These are phyloP conservation scores for Ooceraea biroi DNA, from an alignment of 1,140 invertebrate genomes.

Conservation along the genomic window DNA sequence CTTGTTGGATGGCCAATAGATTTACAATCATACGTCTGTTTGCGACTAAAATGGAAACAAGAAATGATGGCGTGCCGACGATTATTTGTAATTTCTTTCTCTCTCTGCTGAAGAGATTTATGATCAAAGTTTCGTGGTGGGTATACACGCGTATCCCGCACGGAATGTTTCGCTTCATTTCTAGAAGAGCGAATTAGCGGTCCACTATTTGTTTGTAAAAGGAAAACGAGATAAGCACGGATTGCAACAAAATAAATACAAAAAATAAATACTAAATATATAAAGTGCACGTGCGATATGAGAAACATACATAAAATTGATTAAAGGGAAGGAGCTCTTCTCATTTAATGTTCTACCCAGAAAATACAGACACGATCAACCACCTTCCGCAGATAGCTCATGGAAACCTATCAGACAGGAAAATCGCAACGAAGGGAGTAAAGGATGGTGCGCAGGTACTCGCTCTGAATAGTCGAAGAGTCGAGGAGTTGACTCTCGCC, in stretches of 20 bases:
- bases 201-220: constrained; percentile 14
- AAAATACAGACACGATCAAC: neutral
- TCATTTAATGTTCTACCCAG: too few species aligned
- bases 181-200: constrained; percentile 47
- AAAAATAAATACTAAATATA: constrained; percentile 3
- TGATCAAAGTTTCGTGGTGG: constrained; percentile 66
- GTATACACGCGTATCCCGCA: constrained; percentile 5
- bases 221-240: neutral
- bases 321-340: too few species aligned
- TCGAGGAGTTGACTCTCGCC: constrained; percentile 44
- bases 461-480: constrained; percentile 59
- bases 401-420: constrained; percentile 9
- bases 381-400: neutral
- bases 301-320: neutral
- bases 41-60: constrained; percentile 30
- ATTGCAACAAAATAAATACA: constrained; percentile 9
- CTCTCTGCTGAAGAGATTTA: constrained; percentile 57
- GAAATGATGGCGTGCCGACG: constrained; percentile 46
- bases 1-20: constrained; percentile 31
- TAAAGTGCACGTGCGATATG: too few species aligned
- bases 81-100: constrained; percentile 67
- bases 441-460: constrained; percentile 25
- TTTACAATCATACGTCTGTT: too few species aligned
- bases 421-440: constrained; percentile 4
- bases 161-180: constrained; percentile 40